Base-by-base conservation (phyloP, 1,140 invertebrate species). In the Pissodes strobi region DNA sequence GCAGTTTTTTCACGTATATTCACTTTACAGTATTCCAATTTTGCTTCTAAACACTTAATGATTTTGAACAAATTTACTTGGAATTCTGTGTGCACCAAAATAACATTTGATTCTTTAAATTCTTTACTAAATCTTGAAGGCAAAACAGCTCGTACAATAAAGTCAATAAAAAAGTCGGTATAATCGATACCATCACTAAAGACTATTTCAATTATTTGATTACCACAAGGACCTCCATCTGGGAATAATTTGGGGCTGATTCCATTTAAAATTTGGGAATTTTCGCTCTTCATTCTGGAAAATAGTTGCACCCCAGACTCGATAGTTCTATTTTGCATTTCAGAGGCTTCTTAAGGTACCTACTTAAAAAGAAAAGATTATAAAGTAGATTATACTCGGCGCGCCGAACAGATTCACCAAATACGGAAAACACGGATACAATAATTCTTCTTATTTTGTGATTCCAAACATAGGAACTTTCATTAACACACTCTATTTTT, bases 271-370 rank as follows among this genome's bases (percentile, higher is more conserved):
- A 6, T 23, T 4, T 37, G 18, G n/a, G 25, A 30, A 17, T 53
- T 56, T 41, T 64, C 45, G 10, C 9, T 41, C n/a, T 61, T 61
- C 17, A 70, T 13, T 37, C 68, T 43, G n/a, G 57, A 67, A 56
- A 68, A 68, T 0, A 70, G 39, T 46, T 70, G 66, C 2, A 68
- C 59, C 9, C 69, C 69, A 19, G 67, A 65, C 66, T 70, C 67
- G 10, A 64, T 57, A 9, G 43, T 64, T 19, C 52, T n/a, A n/a
- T n/a, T n/a, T n/a, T n/a, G n/a, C n/a, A n/a, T n/a, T n/a, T n/a
- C n/a, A n/a, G n/a, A n/a, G n/a, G n/a, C n/a, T n/a, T n/a, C n/a
- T n/a, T n/a, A n/a, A n/a, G n/a, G n/a, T n/a, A n/a, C n/a, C n/a
- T n/a, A n/a, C n/a, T n/a, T n/a, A n/a, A n/a, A n/a, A n/a, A n/a